phyloP scores from a whole-genome alignment of 2,113 vertebrate genomes.

The Motacilla alba region DNA sequence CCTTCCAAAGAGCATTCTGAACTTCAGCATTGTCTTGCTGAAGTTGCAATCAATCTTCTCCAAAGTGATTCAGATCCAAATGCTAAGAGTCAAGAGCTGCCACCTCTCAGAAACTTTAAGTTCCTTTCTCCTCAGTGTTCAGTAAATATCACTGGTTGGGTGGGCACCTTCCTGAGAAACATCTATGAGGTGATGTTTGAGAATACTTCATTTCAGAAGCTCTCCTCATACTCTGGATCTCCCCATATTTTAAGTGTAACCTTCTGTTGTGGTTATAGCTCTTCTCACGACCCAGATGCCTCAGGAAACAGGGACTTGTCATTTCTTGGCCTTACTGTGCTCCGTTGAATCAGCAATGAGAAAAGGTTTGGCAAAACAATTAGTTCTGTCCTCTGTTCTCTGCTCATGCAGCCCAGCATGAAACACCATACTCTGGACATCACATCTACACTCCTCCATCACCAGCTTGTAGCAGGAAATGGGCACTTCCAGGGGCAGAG shows the following conservation, averaged over 20 bases:
- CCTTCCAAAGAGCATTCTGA: not conserved
- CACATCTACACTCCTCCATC: not conserved
- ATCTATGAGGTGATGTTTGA: not conserved
- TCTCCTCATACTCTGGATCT: not conserved
- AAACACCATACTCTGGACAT: not conserved
- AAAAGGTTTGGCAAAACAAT: not conserved
- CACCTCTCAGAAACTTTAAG: not conserved
- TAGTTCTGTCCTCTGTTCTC: not conserved
- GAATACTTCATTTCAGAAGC: not conserved
- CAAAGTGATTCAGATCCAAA: not conserved
- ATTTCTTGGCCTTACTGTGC: not conserved
- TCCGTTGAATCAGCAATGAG: not conserved
- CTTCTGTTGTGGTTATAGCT: not conserved
- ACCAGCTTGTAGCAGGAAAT: not conserved
- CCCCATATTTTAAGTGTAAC: not conserved
- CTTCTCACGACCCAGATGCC: not conserved
- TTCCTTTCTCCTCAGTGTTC: not conserved
- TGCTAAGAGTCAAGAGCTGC: not conserved
- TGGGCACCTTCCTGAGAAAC: not conserved
- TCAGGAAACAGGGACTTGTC: not conserved
- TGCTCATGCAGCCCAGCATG: fast-evolving
- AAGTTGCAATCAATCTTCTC: not conserved
- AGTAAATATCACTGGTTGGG: not conserved
- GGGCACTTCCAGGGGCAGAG: not conserved
- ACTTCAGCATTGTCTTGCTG: not conserved